phyloP scores from a whole-genome alignment of 30 jellyfish, hydroid and myxozoan species.

The Aurelia coerulea region DNA sequence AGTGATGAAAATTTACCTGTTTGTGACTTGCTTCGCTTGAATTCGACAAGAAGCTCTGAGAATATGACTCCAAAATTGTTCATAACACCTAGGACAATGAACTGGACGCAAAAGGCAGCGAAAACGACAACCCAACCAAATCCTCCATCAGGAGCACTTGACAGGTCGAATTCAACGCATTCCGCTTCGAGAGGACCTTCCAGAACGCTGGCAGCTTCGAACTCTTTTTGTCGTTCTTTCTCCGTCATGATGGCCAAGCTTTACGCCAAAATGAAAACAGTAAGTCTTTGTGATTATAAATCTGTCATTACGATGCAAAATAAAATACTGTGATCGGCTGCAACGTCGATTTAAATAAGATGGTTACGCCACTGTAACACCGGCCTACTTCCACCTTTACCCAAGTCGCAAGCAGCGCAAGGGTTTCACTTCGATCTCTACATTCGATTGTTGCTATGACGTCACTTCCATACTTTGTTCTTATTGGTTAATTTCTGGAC shows the following conservation, averaged over 20 bases:
- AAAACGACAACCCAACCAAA: conserved; percentile 95
- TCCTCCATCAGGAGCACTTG: conserved; percentile 95
- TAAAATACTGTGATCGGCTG: too few species aligned
- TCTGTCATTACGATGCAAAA: too few species aligned
- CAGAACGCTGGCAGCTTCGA: conserved; percentile 53
- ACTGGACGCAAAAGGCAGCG: conserved; percentile 96
- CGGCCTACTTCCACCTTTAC: background rate
- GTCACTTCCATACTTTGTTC: conserved; percentile 14
- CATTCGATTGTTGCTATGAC: conserved; percentile 20
- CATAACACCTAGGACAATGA: conserved; percentile 95
- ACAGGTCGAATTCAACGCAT: conserved; percentile 68
- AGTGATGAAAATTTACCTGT: conserved; percentile 72
- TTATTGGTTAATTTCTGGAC: conserved; percentile 43
- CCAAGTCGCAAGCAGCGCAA: too few species aligned
- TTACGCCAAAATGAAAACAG: background rate
- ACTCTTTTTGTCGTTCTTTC: conserved; percentile 39
- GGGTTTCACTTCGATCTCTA: too few species aligned
- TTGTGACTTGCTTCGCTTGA: conserved; percentile 76
- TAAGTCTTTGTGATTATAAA: too few species aligned
- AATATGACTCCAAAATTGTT: conserved; percentile 92
- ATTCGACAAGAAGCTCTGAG: conserved; percentile 89
- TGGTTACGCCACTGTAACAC: too few species aligned
- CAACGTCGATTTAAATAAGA: too few species aligned
- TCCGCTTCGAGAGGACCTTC: conserved; percentile 81
- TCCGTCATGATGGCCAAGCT: conserved; percentile 30